Percentiles rank a stretch among this genome's conserved stretches.
Evolutionary conservation across 2,113 vertebrate genomes (phyloP).

Genomic region (Fregata magnificens): DNA sequence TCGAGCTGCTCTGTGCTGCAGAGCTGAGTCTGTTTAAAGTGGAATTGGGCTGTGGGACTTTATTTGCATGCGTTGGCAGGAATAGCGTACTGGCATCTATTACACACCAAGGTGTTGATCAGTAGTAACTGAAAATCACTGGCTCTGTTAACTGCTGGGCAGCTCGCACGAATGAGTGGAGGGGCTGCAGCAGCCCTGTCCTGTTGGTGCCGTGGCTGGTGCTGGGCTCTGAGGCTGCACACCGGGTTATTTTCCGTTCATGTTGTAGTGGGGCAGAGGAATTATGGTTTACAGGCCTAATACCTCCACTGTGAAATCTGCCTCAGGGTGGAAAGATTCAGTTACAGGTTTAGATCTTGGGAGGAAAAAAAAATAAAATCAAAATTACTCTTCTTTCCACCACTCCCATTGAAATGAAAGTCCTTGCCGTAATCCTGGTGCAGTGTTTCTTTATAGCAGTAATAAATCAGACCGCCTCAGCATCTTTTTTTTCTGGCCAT

Average conservation of each 20-base stretch:
- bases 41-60: neutral
- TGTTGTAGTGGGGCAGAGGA: neutral
- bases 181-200: neutral
- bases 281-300: neutral
- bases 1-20: neutral
- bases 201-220: neutral
- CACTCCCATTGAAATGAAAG: neutral
- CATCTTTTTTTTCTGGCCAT: neutral
- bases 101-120: neutral
- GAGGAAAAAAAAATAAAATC: neutral
- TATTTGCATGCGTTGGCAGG: rapidly evolving
- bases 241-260: neutral
- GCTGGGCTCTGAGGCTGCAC: neutral
- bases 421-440: neutral
- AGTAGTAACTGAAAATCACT: neutral
- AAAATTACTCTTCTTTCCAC: neutral
- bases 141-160: neutral
- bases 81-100: rapidly evolving
- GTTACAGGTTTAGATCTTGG: neutral
- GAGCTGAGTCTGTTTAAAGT: rapidly evolving
- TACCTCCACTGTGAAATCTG: neutral
- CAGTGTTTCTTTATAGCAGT: neutral
- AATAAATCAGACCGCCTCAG: neutral
- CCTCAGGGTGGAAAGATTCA: neutral
- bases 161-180: rapidly evolving